These are phyloP conservation scores for Atrina japonica DNA, from an alignment of 2,888 invertebrate species.

Conservation along the genomic window DNA sequence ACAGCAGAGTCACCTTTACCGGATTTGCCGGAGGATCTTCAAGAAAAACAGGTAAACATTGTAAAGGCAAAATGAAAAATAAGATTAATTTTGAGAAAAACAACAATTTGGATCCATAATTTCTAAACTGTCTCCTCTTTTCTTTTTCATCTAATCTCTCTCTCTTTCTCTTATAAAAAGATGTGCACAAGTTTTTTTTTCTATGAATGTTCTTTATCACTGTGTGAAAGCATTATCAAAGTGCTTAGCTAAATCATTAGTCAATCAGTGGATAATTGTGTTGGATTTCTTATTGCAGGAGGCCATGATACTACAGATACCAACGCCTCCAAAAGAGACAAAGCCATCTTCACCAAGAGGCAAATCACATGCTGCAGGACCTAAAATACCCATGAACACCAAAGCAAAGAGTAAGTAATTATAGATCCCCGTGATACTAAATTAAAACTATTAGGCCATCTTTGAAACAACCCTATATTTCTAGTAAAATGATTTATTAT, in stretches of 20 bases:
- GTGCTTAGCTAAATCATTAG: no score
- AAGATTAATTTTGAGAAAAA: not conserved
- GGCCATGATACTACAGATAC: conserved; percentile 51
- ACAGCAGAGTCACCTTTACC: conserved; percentile 67
- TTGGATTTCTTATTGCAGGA: conserved; percentile 45
- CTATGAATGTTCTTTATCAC: no score
- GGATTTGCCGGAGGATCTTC: conserved; percentile 75
- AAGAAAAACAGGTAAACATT: conserved; percentile 69
- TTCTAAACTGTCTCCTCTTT: no score
- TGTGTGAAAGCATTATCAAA: no score
- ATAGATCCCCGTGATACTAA: not conserved
- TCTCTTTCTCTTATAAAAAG: no score
- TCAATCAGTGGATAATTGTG: not conserved
- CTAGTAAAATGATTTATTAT: not conserved
- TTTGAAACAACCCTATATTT: not conserved
- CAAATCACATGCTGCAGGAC: conserved; percentile 52
- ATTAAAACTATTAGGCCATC: not conserved
- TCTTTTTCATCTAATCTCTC: no score
- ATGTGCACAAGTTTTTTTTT: no score
- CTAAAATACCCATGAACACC: conserved; percentile 60
- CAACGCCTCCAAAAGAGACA: conserved; percentile 59
- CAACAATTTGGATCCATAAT: no score
- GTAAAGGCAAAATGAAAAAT: not conserved
- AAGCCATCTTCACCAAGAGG: conserved; percentile 53
- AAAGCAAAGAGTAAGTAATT: conserved; percentile 63